Evolutionary conservation across 2,797 vertebrate species (phyloP).

Genomic region (Crocodylus rhombifer): DNA sequence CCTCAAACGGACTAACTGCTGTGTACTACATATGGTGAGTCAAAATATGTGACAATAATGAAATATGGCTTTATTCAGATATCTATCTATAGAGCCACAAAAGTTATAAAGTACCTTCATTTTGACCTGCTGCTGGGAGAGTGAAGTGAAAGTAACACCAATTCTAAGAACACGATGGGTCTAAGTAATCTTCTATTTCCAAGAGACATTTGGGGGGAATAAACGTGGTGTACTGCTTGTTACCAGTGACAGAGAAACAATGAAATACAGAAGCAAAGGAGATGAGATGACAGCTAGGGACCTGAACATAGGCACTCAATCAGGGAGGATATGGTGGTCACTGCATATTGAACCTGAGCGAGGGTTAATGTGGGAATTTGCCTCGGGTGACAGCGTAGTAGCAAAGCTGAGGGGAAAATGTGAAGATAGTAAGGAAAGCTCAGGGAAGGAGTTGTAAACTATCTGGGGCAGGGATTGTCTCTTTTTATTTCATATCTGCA

Average conservation of each 20-base stretch:
- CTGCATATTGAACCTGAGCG: background rate
- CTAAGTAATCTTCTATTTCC: background rate
- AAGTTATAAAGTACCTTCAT: slow-evolving; percentile 45
- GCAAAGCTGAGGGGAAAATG: background rate
- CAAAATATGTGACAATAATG: slow-evolving; percentile 4
- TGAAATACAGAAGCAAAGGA: background rate
- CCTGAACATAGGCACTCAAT: background rate
- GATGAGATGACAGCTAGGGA: background rate
- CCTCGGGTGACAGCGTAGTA: background rate
- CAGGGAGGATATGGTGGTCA: background rate
- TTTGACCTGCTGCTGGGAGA: slow-evolving; percentile 19
- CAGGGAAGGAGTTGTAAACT: background rate
- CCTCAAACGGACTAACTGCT: slow-evolving; percentile 30
- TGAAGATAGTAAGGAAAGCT: background rate
- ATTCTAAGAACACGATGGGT: background rate
- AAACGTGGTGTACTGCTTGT: background rate
- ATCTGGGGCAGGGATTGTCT: background rate
- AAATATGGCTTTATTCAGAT: background rate
- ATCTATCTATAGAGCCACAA: slow-evolving; percentile 12
- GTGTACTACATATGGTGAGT: background rate
- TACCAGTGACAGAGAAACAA: background rate
- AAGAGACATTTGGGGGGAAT: background rate
- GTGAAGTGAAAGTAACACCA: background rate
- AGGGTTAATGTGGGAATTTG: background rate
- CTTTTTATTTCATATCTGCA: background rate